These are phyloP conservation scores for Drosophila acutilabella DNA, from an alignment of 2,888 invertebrate genomes.

Conservation along the genomic window DNA sequence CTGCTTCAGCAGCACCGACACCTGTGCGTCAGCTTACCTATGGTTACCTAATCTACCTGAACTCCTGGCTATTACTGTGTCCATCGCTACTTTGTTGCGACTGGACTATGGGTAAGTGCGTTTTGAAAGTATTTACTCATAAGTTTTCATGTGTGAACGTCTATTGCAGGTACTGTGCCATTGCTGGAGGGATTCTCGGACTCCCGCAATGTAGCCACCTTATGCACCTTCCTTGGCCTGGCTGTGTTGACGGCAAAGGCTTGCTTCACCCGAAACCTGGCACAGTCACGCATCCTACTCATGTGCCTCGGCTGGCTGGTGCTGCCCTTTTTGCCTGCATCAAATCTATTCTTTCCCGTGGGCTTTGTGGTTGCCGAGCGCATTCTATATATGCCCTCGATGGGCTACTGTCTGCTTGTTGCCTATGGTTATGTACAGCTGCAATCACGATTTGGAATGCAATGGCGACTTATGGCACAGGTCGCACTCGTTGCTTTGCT, in stretches of 20 bases:
- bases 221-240: constrained; percentile 87
- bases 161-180: constrained; percentile 87
- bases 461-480: constrained; percentile 47
- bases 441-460: constrained; percentile 51
- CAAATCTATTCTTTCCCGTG: constrained; percentile 98
- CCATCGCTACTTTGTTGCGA: constrained; percentile 97
- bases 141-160: neutral
- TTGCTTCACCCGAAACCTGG: constrained; percentile 87
- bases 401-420: constrained; percentile 97
- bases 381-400: constrained; percentile 97
- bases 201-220: constrained; percentile 92
- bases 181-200: constrained; percentile 92
- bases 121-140: neutral
- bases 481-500: constrained; percentile 88
- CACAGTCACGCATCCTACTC: constrained; percentile 88
- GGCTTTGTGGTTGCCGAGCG: constrained; percentile 98
- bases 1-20: constrained; percentile 94
- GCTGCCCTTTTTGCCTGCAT: constrained; percentile 97
- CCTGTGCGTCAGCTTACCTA: constrained; percentile 96
- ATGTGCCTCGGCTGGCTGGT: constrained; percentile 94
- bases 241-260: constrained; percentile 85
- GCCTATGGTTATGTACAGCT: constrained; percentile 93
- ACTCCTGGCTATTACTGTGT: constrained; percentile 94
- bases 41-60: constrained; percentile 95
- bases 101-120: constrained; percentile 94